Percentiles rank a stretch among this genome's conserved stretches.
Evolutionary conservation across 2,888 invertebrate species (phyloP).

Genomic region (Apamea epomidion): DNA sequence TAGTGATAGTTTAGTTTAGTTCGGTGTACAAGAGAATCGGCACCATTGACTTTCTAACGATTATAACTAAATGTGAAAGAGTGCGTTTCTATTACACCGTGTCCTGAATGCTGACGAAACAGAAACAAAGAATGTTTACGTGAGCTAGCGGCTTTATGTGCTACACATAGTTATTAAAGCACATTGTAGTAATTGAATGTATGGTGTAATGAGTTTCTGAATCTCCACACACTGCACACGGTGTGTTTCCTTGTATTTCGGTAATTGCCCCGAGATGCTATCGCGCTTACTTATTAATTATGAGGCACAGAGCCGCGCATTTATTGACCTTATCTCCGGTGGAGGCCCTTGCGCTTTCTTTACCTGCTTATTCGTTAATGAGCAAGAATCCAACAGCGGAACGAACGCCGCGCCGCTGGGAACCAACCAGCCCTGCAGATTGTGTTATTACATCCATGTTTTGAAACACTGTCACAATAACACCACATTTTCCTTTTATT

Average conservation of each 20-base stretch:
- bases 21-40: too few relatives aligned
- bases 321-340: constrained; percentile 89
- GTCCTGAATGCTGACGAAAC: constrained; percentile 32
- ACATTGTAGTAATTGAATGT: constrained; percentile 77
- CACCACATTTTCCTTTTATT: constrained; percentile 66
- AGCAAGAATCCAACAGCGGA: constrained; percentile 80
- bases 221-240: constrained; percentile 71
- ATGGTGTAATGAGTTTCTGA: constrained; percentile 77
- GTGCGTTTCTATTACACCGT: constrained; percentile 9
- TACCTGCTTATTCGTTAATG: constrained; percentile 82
- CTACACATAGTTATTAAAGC: constrained; percentile 69
- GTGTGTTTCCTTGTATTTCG: constrained; percentile 76
- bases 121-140: constrained; percentile 25
- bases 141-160: constrained; percentile 29
- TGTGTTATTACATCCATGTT: constrained; percentile 65
- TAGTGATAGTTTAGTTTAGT: too few relatives aligned
- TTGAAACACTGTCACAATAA: constrained; percentile 59
- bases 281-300: constrained; percentile 86
- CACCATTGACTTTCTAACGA: constrained; percentile 1
- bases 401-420: constrained; percentile 75
- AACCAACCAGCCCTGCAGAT: constrained; percentile 66
- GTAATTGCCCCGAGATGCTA: constrained; percentile 84
- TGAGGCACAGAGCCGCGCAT: constrained; percentile 83
- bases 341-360: constrained; percentile 81
- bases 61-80: background rate